phyloP scores from a whole-genome alignment of 2,797 vertebrate genomes.

The Tokudaia tokunoshimensis region DNA sequence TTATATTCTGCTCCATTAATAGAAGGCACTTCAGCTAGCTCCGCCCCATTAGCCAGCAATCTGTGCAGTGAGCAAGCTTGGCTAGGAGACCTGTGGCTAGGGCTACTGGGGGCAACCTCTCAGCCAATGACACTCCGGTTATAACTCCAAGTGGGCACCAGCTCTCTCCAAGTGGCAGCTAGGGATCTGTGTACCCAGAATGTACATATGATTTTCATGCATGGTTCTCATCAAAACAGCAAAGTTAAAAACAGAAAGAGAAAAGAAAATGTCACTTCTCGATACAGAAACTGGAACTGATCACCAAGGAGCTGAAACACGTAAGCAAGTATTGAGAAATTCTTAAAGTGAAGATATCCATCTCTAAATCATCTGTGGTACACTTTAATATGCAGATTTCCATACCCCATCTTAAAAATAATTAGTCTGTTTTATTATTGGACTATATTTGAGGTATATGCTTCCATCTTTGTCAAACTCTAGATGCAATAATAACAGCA shows the following conservation, averaged over 20 bases:
- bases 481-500: not conserved
- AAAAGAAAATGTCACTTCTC: not conserved
- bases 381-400: not conserved
- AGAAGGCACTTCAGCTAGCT: constrained; percentile 86
- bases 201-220: accelerated
- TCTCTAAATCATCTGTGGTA: not conserved
- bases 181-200: accelerated
- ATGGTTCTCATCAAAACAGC: not conserved
- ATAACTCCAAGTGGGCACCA: not conserved
- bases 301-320: not conserved
- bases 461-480: constrained; percentile 19
- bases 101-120: not conserved
- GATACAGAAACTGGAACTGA: not conserved
- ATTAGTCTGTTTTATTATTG: constrained; percentile 28
- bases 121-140: accelerated
- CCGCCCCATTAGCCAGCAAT: constrained; percentile 89
- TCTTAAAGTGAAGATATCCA: not conserved
- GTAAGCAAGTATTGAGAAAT: not conserved
- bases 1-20: constrained; percentile 92
- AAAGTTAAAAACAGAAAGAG: not conserved
- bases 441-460: not conserved
- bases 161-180: not conserved
- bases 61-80: constrained; percentile 41
- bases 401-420: not conserved
- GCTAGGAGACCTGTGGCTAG: not conserved